Evolutionary conservation across 2,888 invertebrate species (phyloP).

Genomic region (Chaitophorus viminalis): DNA sequence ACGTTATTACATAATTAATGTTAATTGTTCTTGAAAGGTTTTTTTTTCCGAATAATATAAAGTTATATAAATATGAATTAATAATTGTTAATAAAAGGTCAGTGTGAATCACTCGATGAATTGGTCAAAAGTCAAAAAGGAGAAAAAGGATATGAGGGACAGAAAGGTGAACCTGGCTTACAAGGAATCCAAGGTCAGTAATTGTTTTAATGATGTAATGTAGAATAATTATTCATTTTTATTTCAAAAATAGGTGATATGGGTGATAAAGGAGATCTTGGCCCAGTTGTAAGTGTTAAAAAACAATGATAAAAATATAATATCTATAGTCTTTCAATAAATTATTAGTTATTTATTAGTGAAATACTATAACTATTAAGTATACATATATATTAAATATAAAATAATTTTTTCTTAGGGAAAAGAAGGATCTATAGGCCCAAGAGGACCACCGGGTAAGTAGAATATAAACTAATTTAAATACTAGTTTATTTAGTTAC

Average conservation of each 20-base stretch:
- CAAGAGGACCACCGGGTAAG: conserved; percentile 45
- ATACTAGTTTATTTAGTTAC: no score
- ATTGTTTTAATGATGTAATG: background rate
- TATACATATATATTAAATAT: background rate
- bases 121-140: conserved; percentile 72
- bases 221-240: background rate
- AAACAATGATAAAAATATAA: background rate
- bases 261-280: conserved; percentile 40
- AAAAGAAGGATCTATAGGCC: background rate
- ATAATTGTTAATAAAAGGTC: conserved; percentile 38
- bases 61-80: background rate
- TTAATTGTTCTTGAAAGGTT: no score
- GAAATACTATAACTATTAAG: background rate
- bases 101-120: conserved; percentile 76
- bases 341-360: background rate
- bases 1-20: background rate
- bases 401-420: conserved; percentile 5
- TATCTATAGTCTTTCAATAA: no score
- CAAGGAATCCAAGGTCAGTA: conserved; percentile 65
- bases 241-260: background rate
- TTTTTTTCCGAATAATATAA: no score
- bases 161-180: conserved; percentile 70
- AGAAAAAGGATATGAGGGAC: conserved; percentile 73
- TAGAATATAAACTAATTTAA: background rate
- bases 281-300: conserved; percentile 29